Conservation (phyloP, 2,113 vertebrate species). For the Jacana jacana region DNA sequence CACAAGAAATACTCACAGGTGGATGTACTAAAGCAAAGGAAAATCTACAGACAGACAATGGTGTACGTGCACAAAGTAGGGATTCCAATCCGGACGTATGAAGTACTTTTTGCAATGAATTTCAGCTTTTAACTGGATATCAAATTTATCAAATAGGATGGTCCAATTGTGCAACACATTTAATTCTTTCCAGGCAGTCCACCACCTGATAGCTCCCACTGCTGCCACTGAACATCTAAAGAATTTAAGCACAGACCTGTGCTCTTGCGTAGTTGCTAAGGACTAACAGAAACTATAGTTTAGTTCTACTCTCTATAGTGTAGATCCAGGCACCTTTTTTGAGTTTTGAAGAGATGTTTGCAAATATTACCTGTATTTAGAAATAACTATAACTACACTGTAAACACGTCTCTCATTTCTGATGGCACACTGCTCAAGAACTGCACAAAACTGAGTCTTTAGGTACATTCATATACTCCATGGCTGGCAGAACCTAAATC, state of each 20-base stretch:
- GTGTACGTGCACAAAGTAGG: accelerated
- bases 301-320: too few relatives aligned
- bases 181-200: neutral
- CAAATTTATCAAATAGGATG: neutral
- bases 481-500: neutral
- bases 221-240: neutral
- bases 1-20: neutral
- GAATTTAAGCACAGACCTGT: neutral
- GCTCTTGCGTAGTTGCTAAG: accelerated
- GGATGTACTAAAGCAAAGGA: neutral
- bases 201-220: neutral
- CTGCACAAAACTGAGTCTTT: neutral
- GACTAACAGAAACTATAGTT: neutral
- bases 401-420: neutral
- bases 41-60: neutral
- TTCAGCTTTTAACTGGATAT: neutral
- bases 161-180: neutral
- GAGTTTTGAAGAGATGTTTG: neutral
- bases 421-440: neutral
- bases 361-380: neutral
- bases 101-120: neutral
- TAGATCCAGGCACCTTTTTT: neutral
- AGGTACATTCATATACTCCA: neutral
- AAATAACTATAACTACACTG: neutral
- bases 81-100: neutral